A percentile compares a stretch with the other conserved stretches of the same genome.
Conservation (phyloP, 1,140 invertebrate genomes). For the Leptoteleia sp. region DNA sequence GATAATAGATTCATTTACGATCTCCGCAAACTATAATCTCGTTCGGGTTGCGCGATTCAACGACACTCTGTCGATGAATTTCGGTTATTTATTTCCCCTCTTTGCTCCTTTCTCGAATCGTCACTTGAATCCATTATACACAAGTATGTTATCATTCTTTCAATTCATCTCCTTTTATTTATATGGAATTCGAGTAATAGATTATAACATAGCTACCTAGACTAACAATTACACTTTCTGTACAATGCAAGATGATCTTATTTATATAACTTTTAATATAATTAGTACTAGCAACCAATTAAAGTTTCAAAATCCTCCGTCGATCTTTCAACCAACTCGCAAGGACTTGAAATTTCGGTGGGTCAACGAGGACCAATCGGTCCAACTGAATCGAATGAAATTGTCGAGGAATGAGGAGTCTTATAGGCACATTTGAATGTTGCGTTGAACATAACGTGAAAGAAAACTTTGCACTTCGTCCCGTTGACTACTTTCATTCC, state of each 20-base stretch:
- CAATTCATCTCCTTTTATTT: constrained; percentile 54
- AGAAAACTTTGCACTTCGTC: not conserved
- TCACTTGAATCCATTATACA: constrained; percentile 35
- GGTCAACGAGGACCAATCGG: not conserved
- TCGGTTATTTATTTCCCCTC: constrained; percentile 20
- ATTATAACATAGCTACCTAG: constrained; percentile 78
- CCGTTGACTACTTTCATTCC: constrained; percentile 6
- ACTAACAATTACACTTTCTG: constrained; percentile 81
- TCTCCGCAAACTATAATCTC: not conserved
- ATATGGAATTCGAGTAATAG: constrained; percentile 70
- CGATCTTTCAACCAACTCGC: constrained; percentile 17
- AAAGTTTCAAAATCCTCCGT: constrained; percentile 41
- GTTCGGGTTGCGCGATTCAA: constrained; percentile 13
- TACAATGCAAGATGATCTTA: constrained; percentile 77
- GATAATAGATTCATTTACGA: constrained; percentile 45
- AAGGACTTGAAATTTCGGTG: not conserved
- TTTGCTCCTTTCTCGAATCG: no score
- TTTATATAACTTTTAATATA: constrained; percentile 69
- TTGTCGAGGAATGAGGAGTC: not conserved
- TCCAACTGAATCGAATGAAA: not conserved
- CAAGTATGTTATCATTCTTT: constrained; percentile 38
- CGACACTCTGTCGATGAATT: constrained; percentile 24
- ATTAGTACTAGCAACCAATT: constrained; percentile 64
- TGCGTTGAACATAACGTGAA: no score
- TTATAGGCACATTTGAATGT: constrained; percentile 48